Evolutionary conservation across 2,888 invertebrate genomes (phyloP).

Genomic region (Amiota mariae): DNA sequence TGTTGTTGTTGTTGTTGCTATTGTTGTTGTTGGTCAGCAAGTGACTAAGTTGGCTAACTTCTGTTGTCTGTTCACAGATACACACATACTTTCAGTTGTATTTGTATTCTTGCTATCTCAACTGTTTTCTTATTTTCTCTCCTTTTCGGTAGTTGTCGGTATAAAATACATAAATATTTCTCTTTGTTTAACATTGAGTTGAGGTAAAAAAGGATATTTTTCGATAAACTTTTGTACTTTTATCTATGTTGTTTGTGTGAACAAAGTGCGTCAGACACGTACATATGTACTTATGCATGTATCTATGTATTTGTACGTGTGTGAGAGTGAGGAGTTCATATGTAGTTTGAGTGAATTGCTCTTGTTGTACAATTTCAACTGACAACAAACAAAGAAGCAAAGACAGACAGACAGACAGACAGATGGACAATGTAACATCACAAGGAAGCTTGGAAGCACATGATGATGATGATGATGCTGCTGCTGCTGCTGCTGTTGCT

Average conservation of each 20-base stretch:
- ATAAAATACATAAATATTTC: conserved; percentile 61
- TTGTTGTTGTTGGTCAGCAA: conserved; percentile 23
- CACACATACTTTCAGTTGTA: background rate
- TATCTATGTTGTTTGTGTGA: background rate
- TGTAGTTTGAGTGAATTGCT: conserved; percentile 1
- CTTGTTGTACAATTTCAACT: conserved; percentile 7
- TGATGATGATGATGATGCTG: conserved; percentile 5
- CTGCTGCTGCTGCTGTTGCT: too few species aligned
- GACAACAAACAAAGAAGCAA: background rate
- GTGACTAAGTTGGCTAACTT: background rate
- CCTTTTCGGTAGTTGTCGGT: conserved; percentile 16
- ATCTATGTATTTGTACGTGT: conserved; percentile 24
- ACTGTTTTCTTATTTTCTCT: background rate
- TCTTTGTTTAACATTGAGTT: conserved; percentile 54
- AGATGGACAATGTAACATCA: conserved; percentile 5
- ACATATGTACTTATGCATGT: background rate
- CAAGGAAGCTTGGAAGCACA: conserved; percentile 32
- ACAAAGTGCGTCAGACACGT: conserved; percentile 45
- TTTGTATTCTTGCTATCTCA: background rate
- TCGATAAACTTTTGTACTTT: conserved; percentile 13
- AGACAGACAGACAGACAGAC: conserved; percentile 9
- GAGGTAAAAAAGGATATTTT: conserved; percentile 34
- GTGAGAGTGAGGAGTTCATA: background rate
- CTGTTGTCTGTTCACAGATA: too few species aligned
- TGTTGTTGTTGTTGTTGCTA: conserved; percentile 20